Evolutionary conservation across 2,888 invertebrate genomes (phyloP).

Genomic region (Lycophotia porphyrea): DNA sequence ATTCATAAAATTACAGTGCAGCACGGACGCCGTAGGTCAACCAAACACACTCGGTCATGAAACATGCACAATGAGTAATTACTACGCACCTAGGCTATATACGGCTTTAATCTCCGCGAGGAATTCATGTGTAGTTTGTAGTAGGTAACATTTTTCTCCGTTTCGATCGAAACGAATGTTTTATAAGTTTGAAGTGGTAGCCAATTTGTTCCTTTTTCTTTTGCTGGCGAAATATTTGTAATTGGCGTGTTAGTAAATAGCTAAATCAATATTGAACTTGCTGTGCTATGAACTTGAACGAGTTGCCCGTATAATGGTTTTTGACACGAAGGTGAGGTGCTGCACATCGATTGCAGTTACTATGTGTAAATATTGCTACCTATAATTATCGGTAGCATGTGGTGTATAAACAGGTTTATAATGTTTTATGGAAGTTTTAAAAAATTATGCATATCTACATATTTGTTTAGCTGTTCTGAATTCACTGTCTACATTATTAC

Average conservation of each 20-base stretch:
- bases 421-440: constrained; percentile 17
- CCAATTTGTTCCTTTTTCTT: constrained; percentile 6
- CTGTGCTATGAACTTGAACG: constrained; percentile 43
- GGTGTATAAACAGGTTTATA: constrained; percentile 10
- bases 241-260: constrained; percentile 27
- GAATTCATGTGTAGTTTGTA: constrained; percentile 22
- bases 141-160: constrained; percentile 25
- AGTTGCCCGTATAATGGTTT: constrained; percentile 24
- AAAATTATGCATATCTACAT: constrained; percentile 14
- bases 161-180: constrained; percentile 31
- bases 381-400: constrained; percentile 15
- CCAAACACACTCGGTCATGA: constrained; percentile 43
- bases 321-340: constrained; percentile 38
- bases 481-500: not conserved
- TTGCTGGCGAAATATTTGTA: constrained; percentile 18
- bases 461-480: constrained; percentile 16
- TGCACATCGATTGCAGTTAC: constrained; percentile 14
- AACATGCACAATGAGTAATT: constrained; percentile 53
- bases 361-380: constrained; percentile 18
- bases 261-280: constrained; percentile 55
- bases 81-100: constrained; percentile 41
- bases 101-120: constrained; percentile 24
- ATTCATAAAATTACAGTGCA: constrained; percentile 62
- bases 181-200: constrained; percentile 2
- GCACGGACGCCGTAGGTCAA: constrained; percentile 53